phyloP scores from a whole-genome alignment of 2,888 invertebrate species.

The Apamea epomidion region DNA sequence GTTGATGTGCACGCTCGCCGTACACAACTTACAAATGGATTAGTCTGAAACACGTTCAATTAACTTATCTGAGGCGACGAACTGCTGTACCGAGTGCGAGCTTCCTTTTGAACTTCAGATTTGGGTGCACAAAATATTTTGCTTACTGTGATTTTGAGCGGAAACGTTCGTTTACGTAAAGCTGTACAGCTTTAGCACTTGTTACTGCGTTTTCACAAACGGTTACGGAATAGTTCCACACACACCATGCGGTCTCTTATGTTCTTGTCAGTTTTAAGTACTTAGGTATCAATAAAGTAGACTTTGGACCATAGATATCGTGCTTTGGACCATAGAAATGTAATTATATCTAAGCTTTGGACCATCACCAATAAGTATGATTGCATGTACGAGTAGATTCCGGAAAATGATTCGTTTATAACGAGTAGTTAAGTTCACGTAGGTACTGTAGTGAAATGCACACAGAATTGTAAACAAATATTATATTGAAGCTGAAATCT shows the following conservation, averaged over 20 bases:
- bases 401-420: background rate
- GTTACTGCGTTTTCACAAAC: background rate
- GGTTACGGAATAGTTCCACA: background rate
- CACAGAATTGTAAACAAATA: background rate
- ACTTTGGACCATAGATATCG: background rate
- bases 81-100: slow-evolving; percentile 62
- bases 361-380: background rate
- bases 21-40: slow-evolving; percentile 84
- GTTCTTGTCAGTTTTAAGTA: background rate
- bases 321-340: background rate
- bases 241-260: background rate
- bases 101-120: slow-evolving; percentile 43
- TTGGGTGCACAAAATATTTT: slow-evolving; percentile 33
- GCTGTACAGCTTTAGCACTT: background rate
- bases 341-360: too few relatives aligned
- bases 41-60: slow-evolving; percentile 82
- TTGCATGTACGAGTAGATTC: too few relatives aligned
- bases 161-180: background rate
- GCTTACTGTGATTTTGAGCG: slow-evolving; percentile 5
- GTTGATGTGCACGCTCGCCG: slow-evolving; percentile 69
- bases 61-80: slow-evolving; percentile 74
- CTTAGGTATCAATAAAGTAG: background rate
- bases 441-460: background rate
- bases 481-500: background rate
- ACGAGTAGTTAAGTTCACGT: background rate